A percentile compares a stretch with the other conserved stretches of the same genome.
These are phyloP conservation scores for Drosophila nigromelanica DNA, from an alignment of 1,140 invertebrate genomes.

Conservation along the genomic window DNA sequence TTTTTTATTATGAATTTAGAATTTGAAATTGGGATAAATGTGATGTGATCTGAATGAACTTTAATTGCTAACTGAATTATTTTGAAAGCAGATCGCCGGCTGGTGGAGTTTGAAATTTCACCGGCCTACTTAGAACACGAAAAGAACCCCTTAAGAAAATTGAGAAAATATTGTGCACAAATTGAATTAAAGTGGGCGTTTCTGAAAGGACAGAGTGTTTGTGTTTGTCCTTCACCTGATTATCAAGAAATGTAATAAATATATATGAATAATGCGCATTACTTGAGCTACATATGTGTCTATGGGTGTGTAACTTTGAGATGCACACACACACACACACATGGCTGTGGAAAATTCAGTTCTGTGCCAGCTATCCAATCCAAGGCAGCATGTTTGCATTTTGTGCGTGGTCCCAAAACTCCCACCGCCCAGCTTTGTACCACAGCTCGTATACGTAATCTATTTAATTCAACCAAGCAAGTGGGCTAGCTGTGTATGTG, in stretches of 20 bases:
- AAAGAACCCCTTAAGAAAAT: not conserved
- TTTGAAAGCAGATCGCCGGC: not conserved
- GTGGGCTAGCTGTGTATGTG: conserved; percentile 48
- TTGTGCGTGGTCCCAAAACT: conserved; percentile 22
- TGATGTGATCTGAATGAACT: not conserved
- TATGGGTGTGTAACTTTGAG: conserved; percentile 39
- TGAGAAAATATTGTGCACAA: too few relatives aligned
- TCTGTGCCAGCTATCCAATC: conserved; percentile 25
- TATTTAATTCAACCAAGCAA: conserved; percentile 78
- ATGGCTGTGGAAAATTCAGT: not conserved
- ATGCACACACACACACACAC: conserved; percentile 36
- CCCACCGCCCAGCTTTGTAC: conserved; percentile 3
- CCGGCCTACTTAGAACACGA: not conserved
- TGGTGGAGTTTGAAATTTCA: not conserved
- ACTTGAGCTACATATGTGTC: conserved; percentile 30
- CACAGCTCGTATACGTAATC: conserved; percentile 62
- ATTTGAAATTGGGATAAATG: not conserved
- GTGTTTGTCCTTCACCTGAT: conserved; percentile 58
- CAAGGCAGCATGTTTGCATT: conserved; percentile 59
- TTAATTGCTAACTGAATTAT: not conserved
- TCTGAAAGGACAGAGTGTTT: too few relatives aligned
- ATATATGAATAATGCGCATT: conserved; percentile 77
- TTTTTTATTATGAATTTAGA: not conserved
- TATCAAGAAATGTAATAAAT: conserved; percentile 61
- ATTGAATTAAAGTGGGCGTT: too few relatives aligned